Base-by-base conservation (phyloP, 2,888 invertebrate genomes). In the Pollenia labialis region DNA sequence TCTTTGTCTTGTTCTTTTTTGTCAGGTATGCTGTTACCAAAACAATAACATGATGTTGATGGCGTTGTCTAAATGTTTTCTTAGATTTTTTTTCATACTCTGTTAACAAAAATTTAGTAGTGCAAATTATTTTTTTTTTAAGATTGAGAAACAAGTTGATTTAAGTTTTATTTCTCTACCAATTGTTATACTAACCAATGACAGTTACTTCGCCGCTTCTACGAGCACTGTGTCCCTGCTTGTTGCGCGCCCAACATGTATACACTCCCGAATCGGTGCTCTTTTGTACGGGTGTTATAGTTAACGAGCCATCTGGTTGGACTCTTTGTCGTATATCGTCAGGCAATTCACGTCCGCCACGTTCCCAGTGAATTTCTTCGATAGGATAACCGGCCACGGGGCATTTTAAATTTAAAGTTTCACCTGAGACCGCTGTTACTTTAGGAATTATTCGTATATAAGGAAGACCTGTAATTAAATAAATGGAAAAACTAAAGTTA, bases 371-470 rank as follows among this genome's bases (percentile, higher is more conserved):
- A 90, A 97, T 96, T 90, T 96, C 95, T 90, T 96, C 96, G 88
- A 97, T 96, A 40, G 97, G 97, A 93, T 96, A 97, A 32, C 97
- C 97, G 23, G 97, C 96, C 44, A 97, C 97, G 23, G 97, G 97
- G 93, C 97, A 97, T 92, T 96, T 96, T 82, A 97, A 94, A 76
- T 95, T 95, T 89, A 97, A 94, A 82, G 95, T 95, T 92, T 97
- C 96, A 66, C 96, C 96, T 10, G 97, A 97, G 12, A 97, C 96
- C 7, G 97, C 97, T 42, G 97, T 97, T 89, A 97, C 96, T 94
- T 97, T 97, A 46, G 96, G 96, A 92, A 97, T 96, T 85, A 96
- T 94, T 64, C 97, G 95, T 89, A 97, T 96, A 92, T 96, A 96
- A 4, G 97, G 97, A 90, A 96, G 95, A 90, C 97, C 97, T 97